These are phyloP conservation scores for Pan troglodytes DNA, from an alignment of 2,113 vertebrate species.

Conservation along the genomic window DNA sequence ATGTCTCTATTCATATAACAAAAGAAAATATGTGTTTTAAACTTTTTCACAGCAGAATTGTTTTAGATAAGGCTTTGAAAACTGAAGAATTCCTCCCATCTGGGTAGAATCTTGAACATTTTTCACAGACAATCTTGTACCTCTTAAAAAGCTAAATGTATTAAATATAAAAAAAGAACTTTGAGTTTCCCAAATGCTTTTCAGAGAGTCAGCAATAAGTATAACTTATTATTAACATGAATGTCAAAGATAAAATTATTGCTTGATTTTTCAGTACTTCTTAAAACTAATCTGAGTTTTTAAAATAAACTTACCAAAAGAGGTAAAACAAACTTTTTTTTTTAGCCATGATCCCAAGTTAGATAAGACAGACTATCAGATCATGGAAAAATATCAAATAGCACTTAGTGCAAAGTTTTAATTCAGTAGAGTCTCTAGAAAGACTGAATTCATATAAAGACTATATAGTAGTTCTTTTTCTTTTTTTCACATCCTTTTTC, in stretches of 20 bases:
- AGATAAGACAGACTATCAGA: not conserved
- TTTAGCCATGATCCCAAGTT: not conserved
- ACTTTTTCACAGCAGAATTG: not conserved
- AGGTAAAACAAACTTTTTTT: not conserved
- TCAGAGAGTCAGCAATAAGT: slow-evolving; percentile 2
- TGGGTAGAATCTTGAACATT: not conserved
- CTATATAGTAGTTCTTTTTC: not conserved
- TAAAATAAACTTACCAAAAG: not conserved
- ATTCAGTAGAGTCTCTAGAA: not conserved
- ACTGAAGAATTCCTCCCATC: not conserved
- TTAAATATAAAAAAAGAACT: not conserved
- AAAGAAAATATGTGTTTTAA: not conserved
- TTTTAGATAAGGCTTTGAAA: slow-evolving; percentile 33
- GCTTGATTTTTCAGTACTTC: slow-evolving; percentile 11
- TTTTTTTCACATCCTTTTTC: not conserved
- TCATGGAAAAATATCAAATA: not conserved
- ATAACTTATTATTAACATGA: not conserved
- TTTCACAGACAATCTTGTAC: not conserved
- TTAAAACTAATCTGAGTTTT: slow-evolving; percentile 8
- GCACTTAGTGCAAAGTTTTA: not conserved
- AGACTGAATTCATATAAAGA: not conserved
- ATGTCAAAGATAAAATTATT: slow-evolving; percentile 10
- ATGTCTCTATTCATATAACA: not conserved
- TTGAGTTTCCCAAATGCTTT: slow-evolving; percentile 57
- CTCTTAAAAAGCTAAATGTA: not conserved